phyloP scores from a whole-genome alignment of 2,113 vertebrate species.

The Limnothrissa miodon region DNA sequence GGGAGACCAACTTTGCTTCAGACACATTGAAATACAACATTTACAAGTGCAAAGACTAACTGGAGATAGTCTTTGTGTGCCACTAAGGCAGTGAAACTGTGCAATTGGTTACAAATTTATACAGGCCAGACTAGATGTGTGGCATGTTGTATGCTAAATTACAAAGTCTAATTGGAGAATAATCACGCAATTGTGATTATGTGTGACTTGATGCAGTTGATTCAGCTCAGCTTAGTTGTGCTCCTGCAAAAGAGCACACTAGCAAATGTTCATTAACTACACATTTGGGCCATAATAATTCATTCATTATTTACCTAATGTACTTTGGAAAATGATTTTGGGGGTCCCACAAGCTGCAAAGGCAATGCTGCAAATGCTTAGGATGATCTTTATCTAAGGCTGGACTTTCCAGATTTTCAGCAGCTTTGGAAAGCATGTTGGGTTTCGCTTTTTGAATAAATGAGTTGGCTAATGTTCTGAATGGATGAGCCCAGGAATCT shows the following conservation, averaged over 20 bases:
- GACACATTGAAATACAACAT: no score
- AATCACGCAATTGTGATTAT: neutral
- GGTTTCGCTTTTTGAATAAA: neutral
- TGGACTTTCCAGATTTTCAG: neutral
- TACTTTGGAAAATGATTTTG: neutral
- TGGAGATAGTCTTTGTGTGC: neutral
- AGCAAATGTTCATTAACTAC: neutral
- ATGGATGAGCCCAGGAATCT: neutral
- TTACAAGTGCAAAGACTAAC: no score
- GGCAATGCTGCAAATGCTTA: neutral
- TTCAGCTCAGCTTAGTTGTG: neutral
- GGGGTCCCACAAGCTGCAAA: neutral
- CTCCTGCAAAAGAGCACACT: neutral
- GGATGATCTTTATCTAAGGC: neutral
- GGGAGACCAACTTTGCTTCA: no score
- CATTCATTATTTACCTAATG: neutral
- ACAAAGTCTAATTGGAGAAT: neutral
- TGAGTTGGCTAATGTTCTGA: neutral
- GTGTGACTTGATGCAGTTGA: neutral
- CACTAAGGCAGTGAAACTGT: neutral
- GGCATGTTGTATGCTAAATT: neutral
- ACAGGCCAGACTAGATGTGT: neutral
- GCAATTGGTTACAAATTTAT: neutral
- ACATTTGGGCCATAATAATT: neutral
- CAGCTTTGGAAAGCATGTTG: neutral